Evolutionary conservation across 1,140 invertebrate species (phyloP).

Genomic region (Trachymyrmex septentrionalis): DNA sequence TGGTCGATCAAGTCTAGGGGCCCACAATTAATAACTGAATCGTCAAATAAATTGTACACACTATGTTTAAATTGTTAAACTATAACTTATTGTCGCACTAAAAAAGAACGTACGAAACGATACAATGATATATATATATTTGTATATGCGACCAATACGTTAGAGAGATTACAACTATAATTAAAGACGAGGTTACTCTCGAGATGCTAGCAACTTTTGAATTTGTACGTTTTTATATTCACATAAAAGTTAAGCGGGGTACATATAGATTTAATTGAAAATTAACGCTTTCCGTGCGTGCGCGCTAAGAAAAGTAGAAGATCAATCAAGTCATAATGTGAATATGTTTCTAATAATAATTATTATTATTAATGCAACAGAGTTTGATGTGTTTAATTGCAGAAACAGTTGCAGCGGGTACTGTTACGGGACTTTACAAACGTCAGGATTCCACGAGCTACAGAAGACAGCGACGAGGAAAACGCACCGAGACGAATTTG

Average conservation of each 20-base stretch:
- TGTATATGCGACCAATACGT: not conserved
- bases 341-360: not conserved
- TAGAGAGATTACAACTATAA: not conserved
- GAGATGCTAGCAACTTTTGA: not conserved
- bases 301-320: not conserved
- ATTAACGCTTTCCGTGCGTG: not conserved
- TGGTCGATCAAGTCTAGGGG: no score
- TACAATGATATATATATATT: no score
- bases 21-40: not conserved
- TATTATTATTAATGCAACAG: no score
- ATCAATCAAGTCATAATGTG: not conserved
- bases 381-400: slow-evolving; percentile 1
- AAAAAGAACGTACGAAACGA: not conserved
- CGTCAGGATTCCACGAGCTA: not conserved
- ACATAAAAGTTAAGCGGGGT: not conserved
- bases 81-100: not conserved
- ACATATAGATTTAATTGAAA: not conserved
- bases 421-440: not conserved
- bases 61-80: not conserved
- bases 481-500: slow-evolving; percentile 38
- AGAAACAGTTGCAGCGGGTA: not conserved
- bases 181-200: not conserved
- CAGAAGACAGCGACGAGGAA: not conserved
- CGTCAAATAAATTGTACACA: not conserved
- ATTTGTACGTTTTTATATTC: not conserved